phyloP scores from a whole-genome alignment of 92 coral and sea anemone species.

The Muricea muricata region DNA sequence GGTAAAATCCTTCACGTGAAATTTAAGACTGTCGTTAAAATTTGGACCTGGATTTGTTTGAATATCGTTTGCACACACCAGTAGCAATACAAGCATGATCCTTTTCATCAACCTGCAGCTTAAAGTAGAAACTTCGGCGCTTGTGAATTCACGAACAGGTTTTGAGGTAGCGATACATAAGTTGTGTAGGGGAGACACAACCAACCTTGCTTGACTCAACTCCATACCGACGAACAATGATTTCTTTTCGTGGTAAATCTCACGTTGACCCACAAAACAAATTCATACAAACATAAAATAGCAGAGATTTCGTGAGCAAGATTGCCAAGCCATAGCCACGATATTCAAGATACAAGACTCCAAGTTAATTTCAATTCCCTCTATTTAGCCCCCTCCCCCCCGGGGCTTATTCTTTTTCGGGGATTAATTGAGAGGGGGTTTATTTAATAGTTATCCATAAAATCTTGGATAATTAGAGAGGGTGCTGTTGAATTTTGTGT shows the following conservation, averaged over 20 bases:
- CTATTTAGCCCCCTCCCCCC: too few relatives aligned
- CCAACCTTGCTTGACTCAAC: not conserved
- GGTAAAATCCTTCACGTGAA: conserved; percentile 11
- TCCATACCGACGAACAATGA: not conserved
- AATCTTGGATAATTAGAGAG: too few relatives aligned
- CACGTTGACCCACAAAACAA: too few relatives aligned
- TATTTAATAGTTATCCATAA: too few relatives aligned
- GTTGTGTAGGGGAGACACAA: not conserved
- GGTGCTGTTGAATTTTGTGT: too few relatives aligned
- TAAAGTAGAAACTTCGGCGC: not conserved
- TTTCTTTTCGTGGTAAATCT: not conserved
- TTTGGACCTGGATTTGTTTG: conserved; percentile 3
- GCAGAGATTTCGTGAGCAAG: too few relatives aligned
- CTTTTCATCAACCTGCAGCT: not conserved
- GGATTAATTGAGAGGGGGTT: too few relatives aligned
- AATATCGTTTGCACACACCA: not conserved
- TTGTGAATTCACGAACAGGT: not conserved
- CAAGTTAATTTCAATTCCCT: too few relatives aligned
- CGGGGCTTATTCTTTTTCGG: too few relatives aligned
- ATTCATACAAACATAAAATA: too few relatives aligned
- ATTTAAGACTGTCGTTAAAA: not conserved
- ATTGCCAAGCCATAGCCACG: too few relatives aligned
- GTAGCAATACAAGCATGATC: not conserved
- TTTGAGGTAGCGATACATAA: not conserved
- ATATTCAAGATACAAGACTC: too few relatives aligned